A percentile compares a stretch with the other conserved stretches of the same genome.
Conservation (phyloP, 2,888 invertebrate species). For the Coleophora deauratella region DNA sequence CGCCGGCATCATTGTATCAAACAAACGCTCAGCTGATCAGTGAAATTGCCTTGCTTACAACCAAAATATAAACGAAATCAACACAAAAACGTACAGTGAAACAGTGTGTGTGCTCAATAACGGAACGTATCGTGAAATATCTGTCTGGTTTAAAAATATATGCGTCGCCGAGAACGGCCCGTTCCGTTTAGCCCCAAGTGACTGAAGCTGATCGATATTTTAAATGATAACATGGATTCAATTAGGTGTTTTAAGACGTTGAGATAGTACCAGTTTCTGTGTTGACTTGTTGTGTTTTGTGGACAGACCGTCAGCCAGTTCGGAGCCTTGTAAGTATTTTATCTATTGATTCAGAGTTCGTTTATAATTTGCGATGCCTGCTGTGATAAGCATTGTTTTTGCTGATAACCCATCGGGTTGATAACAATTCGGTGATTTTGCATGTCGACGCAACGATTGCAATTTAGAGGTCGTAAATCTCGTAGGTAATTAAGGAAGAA, state of each 20-base stretch:
- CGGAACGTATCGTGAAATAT: conserved; percentile 48
- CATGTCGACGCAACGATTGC: no score
- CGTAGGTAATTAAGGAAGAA: no score
- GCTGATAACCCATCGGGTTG: conserved; percentile 38
- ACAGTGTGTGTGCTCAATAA: conserved; percentile 20
- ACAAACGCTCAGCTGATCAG: conserved; percentile 64
- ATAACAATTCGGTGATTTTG: not conserved
- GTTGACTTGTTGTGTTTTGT: conserved; percentile 25
- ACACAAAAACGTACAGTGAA: conserved; percentile 18
- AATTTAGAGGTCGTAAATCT: no score
- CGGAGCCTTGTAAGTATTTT: conserved; percentile 43
- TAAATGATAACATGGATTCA: conserved; percentile 73
- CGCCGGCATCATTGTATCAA: conserved; percentile 59
- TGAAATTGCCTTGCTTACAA: no score
- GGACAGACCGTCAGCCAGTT: conserved; percentile 24
- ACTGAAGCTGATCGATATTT: conserved; percentile 73
- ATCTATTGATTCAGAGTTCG: conserved; percentile 19
- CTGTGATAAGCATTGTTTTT: conserved; percentile 56
- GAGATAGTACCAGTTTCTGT: conserved; percentile 47
- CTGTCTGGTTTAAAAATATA: conserved; percentile 65
- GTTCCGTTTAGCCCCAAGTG: conserved; percentile 60
- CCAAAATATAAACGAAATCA: no score
- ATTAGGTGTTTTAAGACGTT: conserved; percentile 50
- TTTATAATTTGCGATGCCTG: conserved; percentile 31
- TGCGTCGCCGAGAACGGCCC: conserved; percentile 57